Evolutionary conservation across 1,140 invertebrate species (phyloP).

Genomic region (Halotydeus destructor): DNA sequence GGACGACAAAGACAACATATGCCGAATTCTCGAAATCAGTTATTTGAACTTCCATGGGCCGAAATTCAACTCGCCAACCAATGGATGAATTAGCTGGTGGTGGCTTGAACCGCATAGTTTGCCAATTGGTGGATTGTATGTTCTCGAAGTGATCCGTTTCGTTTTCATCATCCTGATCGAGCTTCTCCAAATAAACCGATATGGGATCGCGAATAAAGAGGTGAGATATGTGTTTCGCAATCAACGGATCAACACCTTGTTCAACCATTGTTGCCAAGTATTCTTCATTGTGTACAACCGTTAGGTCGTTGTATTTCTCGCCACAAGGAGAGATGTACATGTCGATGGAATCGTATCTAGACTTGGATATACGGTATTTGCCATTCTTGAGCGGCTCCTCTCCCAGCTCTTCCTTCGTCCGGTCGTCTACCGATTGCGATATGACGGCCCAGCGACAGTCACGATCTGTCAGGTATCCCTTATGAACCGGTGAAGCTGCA

Average conservation of each 20-base stretch:
- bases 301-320: conserved; percentile 75
- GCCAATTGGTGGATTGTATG: conserved; percentile 99
- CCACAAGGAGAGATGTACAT: conserved; percentile 77
- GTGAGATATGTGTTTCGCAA: conserved; percentile 83
- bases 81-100: conserved; percentile 75
- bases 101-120: conserved; percentile 98
- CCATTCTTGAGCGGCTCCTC: conserved; percentile 21
- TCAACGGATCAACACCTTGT: conserved; percentile 62
- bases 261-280: conserved; percentile 58
- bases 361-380: conserved; percentile 78
- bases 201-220: conserved; percentile 95
- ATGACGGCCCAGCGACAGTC: conserved; percentile 96
- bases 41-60: conserved; percentile 92
- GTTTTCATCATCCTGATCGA: conserved; percentile 75
- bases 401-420: conserved; percentile 80
- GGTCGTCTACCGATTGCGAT: conserved; percentile 78
- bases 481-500: conserved; percentile 81
- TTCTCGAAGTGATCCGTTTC: conserved; percentile 99
- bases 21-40: conserved; percentile 99
- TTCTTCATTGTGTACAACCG: conserved; percentile 59
- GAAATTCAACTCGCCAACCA: conserved; percentile 98
- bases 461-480: conserved; percentile 76
- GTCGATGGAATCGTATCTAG: conserved; percentile 92
- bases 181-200: conserved; percentile 82
- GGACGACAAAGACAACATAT: conserved; percentile 91